A percentile compares a stretch with the other conserved stretches of the same genome.
Evolutionary conservation across 2,113 vertebrate species (phyloP).

Genomic region (Epinephelus fuscoguttatus): DNA sequence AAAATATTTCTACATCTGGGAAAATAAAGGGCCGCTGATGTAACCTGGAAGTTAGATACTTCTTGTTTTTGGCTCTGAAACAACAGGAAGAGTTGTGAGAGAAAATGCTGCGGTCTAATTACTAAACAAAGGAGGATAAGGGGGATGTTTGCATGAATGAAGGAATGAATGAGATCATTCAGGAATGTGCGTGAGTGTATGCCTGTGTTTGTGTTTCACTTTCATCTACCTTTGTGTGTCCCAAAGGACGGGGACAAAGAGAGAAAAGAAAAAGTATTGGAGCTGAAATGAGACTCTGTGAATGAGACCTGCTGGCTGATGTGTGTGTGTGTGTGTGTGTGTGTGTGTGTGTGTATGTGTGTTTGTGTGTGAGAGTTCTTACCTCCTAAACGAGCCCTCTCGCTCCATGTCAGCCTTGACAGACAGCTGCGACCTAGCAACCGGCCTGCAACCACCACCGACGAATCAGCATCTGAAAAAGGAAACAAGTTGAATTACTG

Average conservation of each 20-base stretch:
- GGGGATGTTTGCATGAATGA: constrained; percentile 55
- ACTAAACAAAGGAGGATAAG: constrained; percentile 66
- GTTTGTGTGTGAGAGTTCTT: constrained; percentile 31
- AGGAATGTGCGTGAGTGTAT: constrained; percentile 58
- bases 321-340: background rate
- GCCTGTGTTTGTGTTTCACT: constrained; percentile 20
- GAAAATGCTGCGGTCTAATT: constrained; percentile 63
- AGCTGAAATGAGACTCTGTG: constrained; percentile 23
- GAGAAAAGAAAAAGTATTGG: constrained; percentile 10
- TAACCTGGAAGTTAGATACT: constrained; percentile 9
- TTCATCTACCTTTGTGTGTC: constrained; percentile 42
- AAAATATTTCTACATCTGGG: background rate
- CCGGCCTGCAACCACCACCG: constrained; percentile 1
- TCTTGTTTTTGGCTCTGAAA: constrained; percentile 22
- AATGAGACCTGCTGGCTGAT: background rate
- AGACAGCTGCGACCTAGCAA: constrained; percentile 55
- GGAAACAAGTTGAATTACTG: background rate
- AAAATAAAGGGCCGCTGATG: background rate
- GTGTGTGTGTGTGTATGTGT: background rate
- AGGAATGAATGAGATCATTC: constrained; percentile 69
- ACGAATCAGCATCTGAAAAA: constrained; percentile 67
- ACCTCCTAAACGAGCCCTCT: constrained; percentile 82
- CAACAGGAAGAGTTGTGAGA: constrained; percentile 51
- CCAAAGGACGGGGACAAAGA: background rate
- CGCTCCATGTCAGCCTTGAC: constrained; percentile 73